A percentile compares a stretch with the other conserved stretches of the same genome.
phyloP scores from a whole-genome alignment of 2,888 invertebrate species.

The Perizoma flavofasciatum region DNA sequence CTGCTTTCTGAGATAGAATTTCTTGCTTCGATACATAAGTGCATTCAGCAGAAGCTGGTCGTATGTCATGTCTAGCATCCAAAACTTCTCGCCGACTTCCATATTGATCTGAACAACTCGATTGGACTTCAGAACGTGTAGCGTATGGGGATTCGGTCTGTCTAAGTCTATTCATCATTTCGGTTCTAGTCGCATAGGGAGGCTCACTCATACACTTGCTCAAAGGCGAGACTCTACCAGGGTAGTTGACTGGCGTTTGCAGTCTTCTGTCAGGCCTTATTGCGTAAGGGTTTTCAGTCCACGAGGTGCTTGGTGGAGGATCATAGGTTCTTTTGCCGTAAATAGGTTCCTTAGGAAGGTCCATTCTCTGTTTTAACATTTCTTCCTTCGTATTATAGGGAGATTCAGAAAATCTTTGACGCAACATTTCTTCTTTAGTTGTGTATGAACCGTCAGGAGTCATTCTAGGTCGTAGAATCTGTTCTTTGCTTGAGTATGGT shows the following conservation, averaged over 20 bases:
- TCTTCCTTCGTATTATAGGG: conserved; percentile 80
- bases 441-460: conserved; percentile 72
- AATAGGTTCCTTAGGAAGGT: conserved; percentile 64
- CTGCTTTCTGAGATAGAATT: conserved; percentile 79
- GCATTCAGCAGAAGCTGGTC: conserved; percentile 77
- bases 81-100: conserved; percentile 58
- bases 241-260: conserved; percentile 70
- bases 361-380: conserved; percentile 74
- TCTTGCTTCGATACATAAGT: conserved; percentile 80
- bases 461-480: conserved; percentile 70
- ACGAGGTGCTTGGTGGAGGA: conserved; percentile 71
- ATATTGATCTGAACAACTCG: conserved; percentile 75
- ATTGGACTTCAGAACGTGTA: conserved; percentile 69
- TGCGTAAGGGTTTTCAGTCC: conserved; percentile 72
- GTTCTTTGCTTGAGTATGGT: conserved; percentile 77
- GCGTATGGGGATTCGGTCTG: conserved; percentile 73
- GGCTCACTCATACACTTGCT: conserved; percentile 80
- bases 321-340: conserved; percentile 77
- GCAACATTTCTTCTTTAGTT: conserved; percentile 80
- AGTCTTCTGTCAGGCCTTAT: conserved; percentile 72
- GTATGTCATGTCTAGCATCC: conserved; percentile 60
- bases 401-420: conserved; percentile 78
- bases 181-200: conserved; percentile 72
- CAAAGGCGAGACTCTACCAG: conserved; percentile 71
- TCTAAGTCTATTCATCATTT: conserved; percentile 71